phyloP scores from a whole-genome alignment of 2,888 invertebrate genomes.

The Dicranocentrus wangi region DNA sequence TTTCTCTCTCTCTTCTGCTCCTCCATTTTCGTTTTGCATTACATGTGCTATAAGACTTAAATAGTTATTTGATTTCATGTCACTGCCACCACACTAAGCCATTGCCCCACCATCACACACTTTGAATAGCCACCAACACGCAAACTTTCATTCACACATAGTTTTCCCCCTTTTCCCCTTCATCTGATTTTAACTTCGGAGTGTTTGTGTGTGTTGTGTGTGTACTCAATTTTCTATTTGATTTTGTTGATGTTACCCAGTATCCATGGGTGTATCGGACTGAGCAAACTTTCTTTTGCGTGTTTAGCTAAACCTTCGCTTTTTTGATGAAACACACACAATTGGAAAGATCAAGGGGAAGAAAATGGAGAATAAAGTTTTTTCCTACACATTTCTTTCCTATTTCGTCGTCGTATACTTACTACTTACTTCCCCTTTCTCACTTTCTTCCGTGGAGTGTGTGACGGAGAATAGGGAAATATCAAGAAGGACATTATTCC shows the following conservation, averaged over 20 bases:
- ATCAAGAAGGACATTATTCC: neutral
- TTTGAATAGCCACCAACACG: constrained; percentile 40
- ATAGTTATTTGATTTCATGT: constrained; percentile 46
- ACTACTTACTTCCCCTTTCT: neutral
- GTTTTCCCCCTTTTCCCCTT: neutral
- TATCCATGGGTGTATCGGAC: neutral
- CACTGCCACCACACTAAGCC: constrained; percentile 43
- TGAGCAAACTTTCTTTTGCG: constrained; percentile 2
- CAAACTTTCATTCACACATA: constrained; percentile 58
- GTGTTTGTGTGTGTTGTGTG: no score
- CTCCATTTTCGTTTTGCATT: neutral
- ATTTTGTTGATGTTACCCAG: constrained; percentile 6
- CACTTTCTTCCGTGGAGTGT: neutral
- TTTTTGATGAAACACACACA: constrained; percentile 17
- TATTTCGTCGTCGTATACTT: no score
- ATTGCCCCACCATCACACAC: constrained; percentile 44
- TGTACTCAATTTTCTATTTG: neutral
- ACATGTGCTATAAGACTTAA: neutral
- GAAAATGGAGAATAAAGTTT: constrained; percentile 34
- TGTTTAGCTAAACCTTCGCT: neutral
- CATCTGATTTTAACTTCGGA: constrained; percentile 36
- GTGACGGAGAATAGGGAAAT: neutral
- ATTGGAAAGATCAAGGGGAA: constrained; percentile 6
- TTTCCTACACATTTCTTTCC: constrained; percentile 9
- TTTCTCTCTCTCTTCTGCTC: neutral